Percentiles rank a stretch among this genome's conserved stretches.
Conservation (phyloP, 2,888 invertebrate genomes). For the Aquatica leii region DNA sequence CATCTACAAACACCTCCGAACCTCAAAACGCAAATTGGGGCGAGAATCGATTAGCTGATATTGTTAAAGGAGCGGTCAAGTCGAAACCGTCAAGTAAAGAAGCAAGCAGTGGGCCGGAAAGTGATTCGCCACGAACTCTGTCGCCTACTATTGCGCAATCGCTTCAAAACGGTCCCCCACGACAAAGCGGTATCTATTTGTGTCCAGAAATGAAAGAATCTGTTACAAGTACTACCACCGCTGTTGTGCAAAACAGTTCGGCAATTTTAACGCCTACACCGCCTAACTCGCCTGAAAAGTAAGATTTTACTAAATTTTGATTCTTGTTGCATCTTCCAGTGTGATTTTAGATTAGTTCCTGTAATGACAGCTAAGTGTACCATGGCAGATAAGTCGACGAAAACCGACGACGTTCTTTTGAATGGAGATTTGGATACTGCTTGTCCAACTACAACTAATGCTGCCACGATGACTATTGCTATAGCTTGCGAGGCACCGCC, state of each 20-base stretch:
- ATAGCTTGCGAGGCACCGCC: conserved; percentile 54
- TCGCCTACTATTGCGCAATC: conserved; percentile 49
- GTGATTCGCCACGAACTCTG: conserved; percentile 52
- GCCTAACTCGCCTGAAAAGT: conserved; percentile 70
- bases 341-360: conserved; percentile 56
- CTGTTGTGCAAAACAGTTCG: conserved; percentile 45
- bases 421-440: conserved; percentile 53
- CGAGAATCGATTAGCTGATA: conserved; percentile 75
- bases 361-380: conserved; percentile 58
- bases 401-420: conserved; percentile 66
- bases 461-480: conserved; percentile 65
- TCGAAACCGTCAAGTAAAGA: conserved; percentile 61
- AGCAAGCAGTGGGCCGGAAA: conserved; percentile 52
- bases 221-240: conserved; percentile 49
- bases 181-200: conserved; percentile 34
- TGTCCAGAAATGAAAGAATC: conserved; percentile 51
- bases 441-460: conserved; percentile 62
- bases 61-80: conserved; percentile 78
- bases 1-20: conserved; percentile 49
- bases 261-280: conserved; percentile 65
- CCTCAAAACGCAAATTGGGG: conserved; percentile 58
- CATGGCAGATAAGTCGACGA: conserved; percentile 75
- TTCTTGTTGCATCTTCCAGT: conserved; percentile 11
- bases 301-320: conserved; percentile 47
- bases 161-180: conserved; percentile 37